Evolutionary conservation across 2,797 vertebrate genomes (phyloP).

Genomic region (Thunnus albacares): DNA sequence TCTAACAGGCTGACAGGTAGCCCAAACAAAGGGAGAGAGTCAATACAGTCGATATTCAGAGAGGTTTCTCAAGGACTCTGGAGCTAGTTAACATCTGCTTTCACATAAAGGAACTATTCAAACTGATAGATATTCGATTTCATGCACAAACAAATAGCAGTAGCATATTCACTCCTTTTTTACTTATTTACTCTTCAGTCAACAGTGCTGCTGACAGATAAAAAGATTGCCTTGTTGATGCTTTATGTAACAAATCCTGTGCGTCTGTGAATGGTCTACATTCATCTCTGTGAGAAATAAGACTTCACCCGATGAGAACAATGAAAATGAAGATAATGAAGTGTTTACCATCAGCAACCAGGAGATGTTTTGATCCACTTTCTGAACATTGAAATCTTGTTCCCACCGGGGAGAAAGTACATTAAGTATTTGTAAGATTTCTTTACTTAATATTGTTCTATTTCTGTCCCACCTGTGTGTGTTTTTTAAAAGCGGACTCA

Average conservation of each 20-base stretch:
- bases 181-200: background rate
- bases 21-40: background rate
- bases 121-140: background rate
- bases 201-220: background rate
- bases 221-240: slow-evolving; percentile 5
- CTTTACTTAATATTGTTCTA: background rate
- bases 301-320: slow-evolving; percentile 6
- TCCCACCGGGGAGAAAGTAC: background rate
- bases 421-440: background rate
- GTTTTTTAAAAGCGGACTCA: slow-evolving; percentile 10
- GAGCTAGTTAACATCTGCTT: slow-evolving; percentile 2
- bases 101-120: background rate
- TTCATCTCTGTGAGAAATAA: slow-evolving; percentile 24
- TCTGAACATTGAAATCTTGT: background rate
- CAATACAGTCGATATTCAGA: background rate
- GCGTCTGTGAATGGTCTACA: background rate
- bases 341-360: slow-evolving; percentile 4
- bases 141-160: background rate
- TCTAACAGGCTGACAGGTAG: slow-evolving; percentile 23
- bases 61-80: slow-evolving; percentile 6
- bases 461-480: background rate
- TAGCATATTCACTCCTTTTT: background rate
- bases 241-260: background rate
- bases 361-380: background rate
- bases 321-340: slow-evolving; percentile 15